Conservation (phyloP, 2,888 invertebrate genomes). For the Pocota personata region DNA sequence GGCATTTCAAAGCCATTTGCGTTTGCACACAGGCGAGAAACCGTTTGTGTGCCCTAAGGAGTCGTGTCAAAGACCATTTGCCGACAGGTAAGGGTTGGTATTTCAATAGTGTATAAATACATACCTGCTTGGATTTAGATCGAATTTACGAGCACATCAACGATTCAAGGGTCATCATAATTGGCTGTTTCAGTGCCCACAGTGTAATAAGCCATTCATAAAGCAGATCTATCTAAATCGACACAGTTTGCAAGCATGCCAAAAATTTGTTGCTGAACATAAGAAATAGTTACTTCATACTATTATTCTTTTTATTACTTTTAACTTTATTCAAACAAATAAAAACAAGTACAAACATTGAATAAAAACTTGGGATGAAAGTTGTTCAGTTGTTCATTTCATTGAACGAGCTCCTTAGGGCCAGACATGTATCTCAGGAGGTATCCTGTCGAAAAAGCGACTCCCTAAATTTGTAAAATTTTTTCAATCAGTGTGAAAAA, state of each 20-base stretch:
- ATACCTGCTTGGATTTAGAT: conserved; percentile 82
- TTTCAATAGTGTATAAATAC: background rate
- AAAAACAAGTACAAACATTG: too few species aligned
- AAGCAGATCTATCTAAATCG: conserved; percentile 87
- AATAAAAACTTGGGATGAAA: too few species aligned
- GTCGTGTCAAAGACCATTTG: conserved; percentile 86
- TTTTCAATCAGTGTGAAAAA: too few species aligned
- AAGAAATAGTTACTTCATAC: conserved; percentile 68
- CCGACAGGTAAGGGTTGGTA: conserved; percentile 84
- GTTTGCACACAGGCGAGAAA: conserved; percentile 88
- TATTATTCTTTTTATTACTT: too few species aligned
- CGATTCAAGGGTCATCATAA: conserved; percentile 88
- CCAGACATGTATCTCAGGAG: too few species aligned
- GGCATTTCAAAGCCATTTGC: conserved; percentile 87
- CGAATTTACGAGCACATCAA: conserved; percentile 89
- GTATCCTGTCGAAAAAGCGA: too few species aligned
- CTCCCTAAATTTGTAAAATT: too few species aligned
- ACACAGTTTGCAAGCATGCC: conserved; percentile 87
- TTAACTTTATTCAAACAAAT: too few species aligned
- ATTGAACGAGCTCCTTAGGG: too few species aligned
- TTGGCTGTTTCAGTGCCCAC: conserved; percentile 87
- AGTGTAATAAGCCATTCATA: conserved; percentile 88
- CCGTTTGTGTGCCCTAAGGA: conserved; percentile 87
- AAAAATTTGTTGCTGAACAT: conserved; percentile 83
- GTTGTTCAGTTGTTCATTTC: too few species aligned